Conservation (phyloP, 2,888 invertebrate genomes). For the Ptycholaimellus sp. region DNA sequence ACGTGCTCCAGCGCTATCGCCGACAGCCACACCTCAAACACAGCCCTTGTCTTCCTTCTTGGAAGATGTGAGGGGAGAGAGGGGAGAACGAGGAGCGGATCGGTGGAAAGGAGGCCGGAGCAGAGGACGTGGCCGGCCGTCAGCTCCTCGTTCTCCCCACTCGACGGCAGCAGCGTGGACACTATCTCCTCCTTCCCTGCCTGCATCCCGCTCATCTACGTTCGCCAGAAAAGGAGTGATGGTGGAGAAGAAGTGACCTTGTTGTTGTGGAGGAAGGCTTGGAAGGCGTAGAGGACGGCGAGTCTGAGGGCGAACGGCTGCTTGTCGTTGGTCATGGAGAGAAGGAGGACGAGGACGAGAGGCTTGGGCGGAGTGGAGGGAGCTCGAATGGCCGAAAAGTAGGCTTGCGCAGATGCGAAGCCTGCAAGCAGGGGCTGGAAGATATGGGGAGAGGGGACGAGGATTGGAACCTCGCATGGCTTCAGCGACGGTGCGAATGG, state of each 20-base stretch:
- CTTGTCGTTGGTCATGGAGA: constrained; percentile 97
- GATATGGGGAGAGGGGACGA: no score
- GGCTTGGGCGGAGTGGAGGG: constrained; percentile 37
- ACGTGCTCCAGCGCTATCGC: constrained; percentile 69
- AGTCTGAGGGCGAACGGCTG: constrained; percentile 69
- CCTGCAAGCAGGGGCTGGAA: no score
- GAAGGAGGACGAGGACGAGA: constrained; percentile 69
- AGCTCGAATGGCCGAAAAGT: constrained; percentile 1
- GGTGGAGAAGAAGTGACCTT: constrained; percentile 7
- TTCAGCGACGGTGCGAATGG: constrained; percentile 79
- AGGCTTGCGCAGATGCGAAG: constrained; percentile 1
- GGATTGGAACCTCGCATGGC: constrained; percentile 69
- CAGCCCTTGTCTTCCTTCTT: no score
- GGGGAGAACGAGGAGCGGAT: constrained; percentile 48
- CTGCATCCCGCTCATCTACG: no score
- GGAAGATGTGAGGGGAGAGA: neutral
- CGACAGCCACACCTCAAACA: constrained; percentile 55
- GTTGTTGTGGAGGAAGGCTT: constrained; percentile 80
- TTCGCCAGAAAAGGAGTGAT: no score
- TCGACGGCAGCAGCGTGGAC: constrained; percentile 67
- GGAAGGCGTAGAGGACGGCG: constrained; percentile 85
- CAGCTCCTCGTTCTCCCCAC: constrained; percentile 39
- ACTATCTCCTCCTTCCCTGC: constrained; percentile 41
- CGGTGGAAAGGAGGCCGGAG: constrained; percentile 64
- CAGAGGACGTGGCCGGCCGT: constrained; percentile 63